Conservation (phyloP, 1,140 invertebrate species). For the Colletes latitarsis region DNA sequence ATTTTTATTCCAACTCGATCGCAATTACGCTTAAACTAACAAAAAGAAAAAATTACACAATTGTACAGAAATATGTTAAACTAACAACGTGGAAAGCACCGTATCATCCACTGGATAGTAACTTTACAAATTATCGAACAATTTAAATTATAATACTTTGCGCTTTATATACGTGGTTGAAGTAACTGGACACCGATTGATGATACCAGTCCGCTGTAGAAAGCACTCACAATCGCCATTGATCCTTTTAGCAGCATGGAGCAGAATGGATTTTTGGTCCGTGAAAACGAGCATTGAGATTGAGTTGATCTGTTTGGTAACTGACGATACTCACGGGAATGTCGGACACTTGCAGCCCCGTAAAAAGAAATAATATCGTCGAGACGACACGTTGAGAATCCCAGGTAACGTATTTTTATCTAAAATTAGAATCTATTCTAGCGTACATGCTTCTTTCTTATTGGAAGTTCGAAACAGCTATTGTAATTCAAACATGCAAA, state of each 20-base stretch:
- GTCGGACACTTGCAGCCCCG: slow-evolving; percentile 26
- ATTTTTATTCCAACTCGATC: not conserved
- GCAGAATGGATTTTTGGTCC: slow-evolving; percentile 55
- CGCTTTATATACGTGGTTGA: not conserved
- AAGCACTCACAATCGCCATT: slow-evolving; percentile 55
- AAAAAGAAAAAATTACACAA: no score
- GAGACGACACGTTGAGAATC: not conserved
- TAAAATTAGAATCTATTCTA: not conserved
- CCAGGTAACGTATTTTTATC: not conserved
- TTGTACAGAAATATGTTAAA: no score
- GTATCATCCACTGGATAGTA: no score
- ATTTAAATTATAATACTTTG: not conserved
- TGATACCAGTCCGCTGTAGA: slow-evolving; percentile 26
- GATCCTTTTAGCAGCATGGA: slow-evolving; percentile 52
- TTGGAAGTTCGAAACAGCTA: no score
- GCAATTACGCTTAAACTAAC: not conserved
- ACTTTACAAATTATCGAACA: not conserved
- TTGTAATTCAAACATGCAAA: no score
- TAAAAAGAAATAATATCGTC: slow-evolving; percentile 57
- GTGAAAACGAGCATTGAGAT: slow-evolving; percentile 59
- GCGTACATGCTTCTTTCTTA: not conserved
- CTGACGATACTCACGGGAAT: slow-evolving; percentile 54
- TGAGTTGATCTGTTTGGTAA: slow-evolving; percentile 47
- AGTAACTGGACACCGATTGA: slow-evolving; percentile 43
- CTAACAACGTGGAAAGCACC: no score